Conservation (phyloP, 2,888 invertebrate genomes). For the Microplitis manilae region DNA sequence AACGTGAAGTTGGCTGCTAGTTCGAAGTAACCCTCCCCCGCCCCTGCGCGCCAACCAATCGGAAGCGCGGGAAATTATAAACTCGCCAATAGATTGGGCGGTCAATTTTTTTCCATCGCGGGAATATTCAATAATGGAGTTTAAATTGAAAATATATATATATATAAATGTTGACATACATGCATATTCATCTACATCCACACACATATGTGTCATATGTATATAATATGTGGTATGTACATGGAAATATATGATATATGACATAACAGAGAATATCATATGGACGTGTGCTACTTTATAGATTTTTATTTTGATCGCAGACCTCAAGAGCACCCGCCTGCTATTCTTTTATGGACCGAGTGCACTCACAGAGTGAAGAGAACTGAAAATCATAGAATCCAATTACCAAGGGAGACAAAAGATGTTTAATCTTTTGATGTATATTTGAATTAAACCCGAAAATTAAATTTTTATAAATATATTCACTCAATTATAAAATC, state of each 20-base stretch:
- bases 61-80: background rate
- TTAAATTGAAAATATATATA: background rate
- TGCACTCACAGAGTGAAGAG: background rate
- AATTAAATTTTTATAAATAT: background rate
- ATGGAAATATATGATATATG: background rate
- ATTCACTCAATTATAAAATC: slow-evolving; percentile 1
- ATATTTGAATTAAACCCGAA: background rate
- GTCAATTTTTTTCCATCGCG: too few species aligned
- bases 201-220: background rate
- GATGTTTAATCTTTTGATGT: background rate
- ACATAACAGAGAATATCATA: background rate
- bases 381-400: background rate
- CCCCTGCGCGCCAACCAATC: background rate
- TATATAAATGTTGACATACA: background rate
- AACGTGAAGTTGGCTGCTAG: background rate
- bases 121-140: background rate
- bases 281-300: background rate
- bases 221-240: background rate
- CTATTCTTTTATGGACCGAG: background rate
- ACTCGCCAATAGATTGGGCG: background rate
- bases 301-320: background rate
- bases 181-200: background rate
- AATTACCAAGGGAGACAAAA: background rate
- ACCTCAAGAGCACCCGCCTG: background rate
- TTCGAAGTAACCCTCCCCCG: background rate